phyloP scores from a whole-genome alignment of 1,140 invertebrate species.

The Drosophila seguyi region DNA sequence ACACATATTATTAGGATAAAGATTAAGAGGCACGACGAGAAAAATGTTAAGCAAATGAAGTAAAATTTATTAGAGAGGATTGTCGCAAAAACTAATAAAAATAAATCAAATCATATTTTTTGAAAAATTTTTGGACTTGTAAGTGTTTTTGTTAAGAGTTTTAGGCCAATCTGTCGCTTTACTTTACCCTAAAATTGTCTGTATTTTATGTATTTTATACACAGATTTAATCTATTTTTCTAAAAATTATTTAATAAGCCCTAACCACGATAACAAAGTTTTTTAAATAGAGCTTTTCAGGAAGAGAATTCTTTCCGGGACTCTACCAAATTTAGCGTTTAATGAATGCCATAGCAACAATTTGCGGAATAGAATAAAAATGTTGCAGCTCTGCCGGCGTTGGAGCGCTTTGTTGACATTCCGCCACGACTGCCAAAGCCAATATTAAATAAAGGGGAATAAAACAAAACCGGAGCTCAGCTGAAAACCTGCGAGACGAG shows the following conservation, averaged over 20 bases:
- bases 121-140: too few species aligned
- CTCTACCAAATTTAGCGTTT: neutral
- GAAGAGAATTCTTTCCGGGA: neutral
- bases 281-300: neutral
- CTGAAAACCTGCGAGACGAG: slow-evolving; percentile 46
- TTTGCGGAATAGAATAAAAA: slow-evolving; percentile 39
- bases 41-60: too few species aligned
- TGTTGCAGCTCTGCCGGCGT: slow-evolving; percentile 22
- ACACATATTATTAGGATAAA: too few species aligned
- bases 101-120: too few species aligned
- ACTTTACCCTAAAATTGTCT: neutral
- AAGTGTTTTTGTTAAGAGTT: too few species aligned
- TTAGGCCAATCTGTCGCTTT: neutral
- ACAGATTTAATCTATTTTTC: too few species aligned
- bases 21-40: too few species aligned
- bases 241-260: too few species aligned
- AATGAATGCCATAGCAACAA: slow-evolving; percentile 14
- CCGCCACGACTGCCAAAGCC: slow-evolving; percentile 48
- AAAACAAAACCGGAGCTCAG: slow-evolving; percentile 29
- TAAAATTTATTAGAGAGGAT: too few species aligned
- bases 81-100: too few species aligned
- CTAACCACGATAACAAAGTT: neutral
- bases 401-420: slow-evolving; percentile 53
- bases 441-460: slow-evolving; percentile 49
- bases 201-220: neutral